Percentiles rank a stretch among this genome's conserved stretches.
Evolutionary conservation across 2,888 invertebrate species (phyloP).

Genomic region (Acanthosepion pharaonis): DNA sequence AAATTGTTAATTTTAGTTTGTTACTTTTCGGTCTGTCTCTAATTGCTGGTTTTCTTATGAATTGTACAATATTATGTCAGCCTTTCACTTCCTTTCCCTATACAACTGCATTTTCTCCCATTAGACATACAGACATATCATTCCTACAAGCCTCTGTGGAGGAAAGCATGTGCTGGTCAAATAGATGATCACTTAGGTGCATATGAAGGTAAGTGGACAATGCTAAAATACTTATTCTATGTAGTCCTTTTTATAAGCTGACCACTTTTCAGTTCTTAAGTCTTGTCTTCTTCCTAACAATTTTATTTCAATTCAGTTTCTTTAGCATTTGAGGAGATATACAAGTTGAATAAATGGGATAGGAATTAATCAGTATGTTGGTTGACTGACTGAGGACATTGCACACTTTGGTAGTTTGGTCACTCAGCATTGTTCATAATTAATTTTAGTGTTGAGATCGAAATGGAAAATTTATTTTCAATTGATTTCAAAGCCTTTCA

Average conservation of each 20-base stretch:
- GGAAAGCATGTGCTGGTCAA: constrained; percentile 46
- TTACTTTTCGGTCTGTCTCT: background rate
- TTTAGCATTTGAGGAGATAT: background rate
- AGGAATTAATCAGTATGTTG: background rate
- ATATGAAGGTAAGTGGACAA: constrained; percentile 44
- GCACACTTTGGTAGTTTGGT: background rate
- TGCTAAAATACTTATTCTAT: constrained; percentile 37
- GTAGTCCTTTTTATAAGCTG: background rate
- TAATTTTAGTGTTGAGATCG: background rate
- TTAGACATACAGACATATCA: constrained; percentile 46
- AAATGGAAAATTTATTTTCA: background rate
- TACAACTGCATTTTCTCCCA: constrained; percentile 46
- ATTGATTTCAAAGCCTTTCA: background rate
- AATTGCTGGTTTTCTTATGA: constrained; percentile 23
- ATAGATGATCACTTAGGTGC: constrained; percentile 46
- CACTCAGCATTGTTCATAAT: background rate
- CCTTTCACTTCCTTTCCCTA: constrained; percentile 42
- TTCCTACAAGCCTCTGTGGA: constrained; percentile 46
- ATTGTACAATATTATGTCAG: constrained; percentile 11
- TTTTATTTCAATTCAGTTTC: background rate
- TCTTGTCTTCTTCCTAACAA: background rate
- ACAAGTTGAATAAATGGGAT: constrained; percentile 5
- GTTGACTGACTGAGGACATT: background rate
- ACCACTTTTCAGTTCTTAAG: background rate
- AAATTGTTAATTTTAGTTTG: background rate